A percentile compares a stretch with the other conserved stretches of the same genome.
These are phyloP conservation scores for Notiomystis cincta DNA, from an alignment of 2,113 vertebrate species.

Conservation along the genomic window DNA sequence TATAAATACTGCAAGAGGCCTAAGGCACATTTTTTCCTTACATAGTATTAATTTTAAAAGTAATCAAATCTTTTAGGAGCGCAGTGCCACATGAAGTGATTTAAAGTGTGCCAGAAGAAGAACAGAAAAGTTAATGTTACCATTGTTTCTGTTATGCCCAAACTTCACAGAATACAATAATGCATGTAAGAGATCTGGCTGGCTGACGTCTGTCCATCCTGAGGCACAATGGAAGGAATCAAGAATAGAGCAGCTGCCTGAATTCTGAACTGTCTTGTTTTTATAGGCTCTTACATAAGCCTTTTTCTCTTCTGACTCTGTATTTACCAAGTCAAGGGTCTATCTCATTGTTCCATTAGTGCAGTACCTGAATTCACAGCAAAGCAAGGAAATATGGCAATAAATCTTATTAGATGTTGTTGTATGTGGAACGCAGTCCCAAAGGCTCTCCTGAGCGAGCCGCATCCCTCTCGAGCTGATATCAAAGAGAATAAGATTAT, in stretches of 20 bases:
- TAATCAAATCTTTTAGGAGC: not conserved
- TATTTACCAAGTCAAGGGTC: constrained; percentile 16
- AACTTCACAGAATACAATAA: not conserved
- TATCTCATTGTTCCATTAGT: constrained; percentile 29
- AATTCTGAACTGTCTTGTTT: not conserved
- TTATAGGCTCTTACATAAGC: not conserved
- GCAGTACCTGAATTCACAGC: not conserved
- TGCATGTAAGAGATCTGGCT: not conserved
- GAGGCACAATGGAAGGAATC: not conserved
- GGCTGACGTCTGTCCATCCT: not conserved
- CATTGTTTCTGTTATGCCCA: not conserved
- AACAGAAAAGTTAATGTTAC: not conserved
- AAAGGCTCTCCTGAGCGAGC: not conserved
- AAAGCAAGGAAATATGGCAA: constrained; percentile 23
- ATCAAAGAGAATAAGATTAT: not conserved
- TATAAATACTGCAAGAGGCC: not conserved
- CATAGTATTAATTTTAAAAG: not conserved
- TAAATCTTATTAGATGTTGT: not conserved
- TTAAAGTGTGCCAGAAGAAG: not conserved
- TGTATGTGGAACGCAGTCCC: not conserved
- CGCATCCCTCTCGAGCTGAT: not conserved
- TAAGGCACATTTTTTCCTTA: not conserved
- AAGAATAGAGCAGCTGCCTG: not conserved
- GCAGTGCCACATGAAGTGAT: not conserved
- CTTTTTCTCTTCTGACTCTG: not conserved